Evolutionary conservation across 2,113 vertebrate genomes (phyloP).

Genomic region (Suncus etruscus): DNA sequence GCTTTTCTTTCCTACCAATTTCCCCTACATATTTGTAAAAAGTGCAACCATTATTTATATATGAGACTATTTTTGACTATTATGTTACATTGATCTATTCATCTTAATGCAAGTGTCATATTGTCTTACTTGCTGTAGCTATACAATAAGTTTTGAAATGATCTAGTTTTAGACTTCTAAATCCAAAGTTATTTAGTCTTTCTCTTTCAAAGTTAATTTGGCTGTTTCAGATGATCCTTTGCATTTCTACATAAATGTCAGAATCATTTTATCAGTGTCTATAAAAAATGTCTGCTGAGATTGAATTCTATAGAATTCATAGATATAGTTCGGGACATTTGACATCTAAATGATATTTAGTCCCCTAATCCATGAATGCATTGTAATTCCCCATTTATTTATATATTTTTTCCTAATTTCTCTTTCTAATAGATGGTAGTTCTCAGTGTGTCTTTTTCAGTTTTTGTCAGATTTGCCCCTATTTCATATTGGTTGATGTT

Average conservation of each 20-base stretch:
- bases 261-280: conserved; percentile 18
- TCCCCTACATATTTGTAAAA: not conserved
- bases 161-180: not conserved
- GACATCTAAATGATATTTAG: not conserved
- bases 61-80: not conserved
- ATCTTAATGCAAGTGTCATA: not conserved
- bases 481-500: not conserved
- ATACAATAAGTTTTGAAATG: not conserved
- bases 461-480: not conserved
- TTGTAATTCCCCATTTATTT: not conserved
- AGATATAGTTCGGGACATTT: not conserved
- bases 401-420: not conserved
- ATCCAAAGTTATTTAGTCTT: not conserved
- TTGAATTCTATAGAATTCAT: not conserved
- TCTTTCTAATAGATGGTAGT: not conserved
- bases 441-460: not conserved
- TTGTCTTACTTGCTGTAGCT: conserved; percentile 19
- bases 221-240: conserved; percentile 7
- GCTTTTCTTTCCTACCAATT: not conserved
- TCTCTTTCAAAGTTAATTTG: conserved; percentile 11
- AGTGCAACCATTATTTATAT: not conserved
- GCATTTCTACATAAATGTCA: not conserved
- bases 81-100: not conserved
- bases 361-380: not conserved
- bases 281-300: not conserved